Percentiles rank a stretch among this genome's conserved stretches.
Evolutionary conservation across 2,888 invertebrate species (phyloP).

Genomic region (Drosophila paracracens): DNA sequence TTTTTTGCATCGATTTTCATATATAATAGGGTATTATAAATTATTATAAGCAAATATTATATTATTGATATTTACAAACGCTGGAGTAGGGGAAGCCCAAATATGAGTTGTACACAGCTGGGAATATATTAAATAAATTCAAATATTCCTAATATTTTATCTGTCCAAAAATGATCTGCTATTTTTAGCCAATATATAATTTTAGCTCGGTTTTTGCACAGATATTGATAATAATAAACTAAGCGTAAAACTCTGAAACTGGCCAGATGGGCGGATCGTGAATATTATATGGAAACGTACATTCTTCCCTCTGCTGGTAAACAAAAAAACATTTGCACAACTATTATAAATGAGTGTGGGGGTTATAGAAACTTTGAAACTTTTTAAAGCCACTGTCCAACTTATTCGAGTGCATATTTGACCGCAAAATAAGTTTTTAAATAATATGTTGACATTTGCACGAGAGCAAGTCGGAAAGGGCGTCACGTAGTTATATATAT

Average conservation of each 20-base stretch:
- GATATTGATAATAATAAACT: no score
- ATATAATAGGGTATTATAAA: no score
- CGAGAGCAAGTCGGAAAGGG: not conserved
- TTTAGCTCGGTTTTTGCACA: no score
- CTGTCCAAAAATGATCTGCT: accelerated
- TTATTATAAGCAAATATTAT: no score
- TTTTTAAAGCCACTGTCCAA: not conserved
- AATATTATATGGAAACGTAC: not conserved
- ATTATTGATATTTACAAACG: no score
- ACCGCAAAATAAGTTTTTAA: constrained; percentile 10
- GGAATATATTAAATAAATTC: not conserved
- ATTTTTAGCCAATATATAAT: not conserved
- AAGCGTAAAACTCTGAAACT: no score
- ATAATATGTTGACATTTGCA: constrained; percentile 6
- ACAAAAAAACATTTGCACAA: not conserved
- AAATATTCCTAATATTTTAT: not conserved
- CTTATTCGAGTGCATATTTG: not conserved
- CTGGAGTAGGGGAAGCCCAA: no score
- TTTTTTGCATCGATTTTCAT: not conserved
- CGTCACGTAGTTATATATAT: not conserved
- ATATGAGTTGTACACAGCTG: not conserved
- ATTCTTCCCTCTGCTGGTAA: not conserved
- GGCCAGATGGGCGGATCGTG: not conserved
- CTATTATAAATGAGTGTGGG: accelerated
- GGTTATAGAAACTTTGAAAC: not conserved